Evolutionary conservation across 1,140 invertebrate species (phyloP).

Genomic region (Calycopis cecrops): DNA sequence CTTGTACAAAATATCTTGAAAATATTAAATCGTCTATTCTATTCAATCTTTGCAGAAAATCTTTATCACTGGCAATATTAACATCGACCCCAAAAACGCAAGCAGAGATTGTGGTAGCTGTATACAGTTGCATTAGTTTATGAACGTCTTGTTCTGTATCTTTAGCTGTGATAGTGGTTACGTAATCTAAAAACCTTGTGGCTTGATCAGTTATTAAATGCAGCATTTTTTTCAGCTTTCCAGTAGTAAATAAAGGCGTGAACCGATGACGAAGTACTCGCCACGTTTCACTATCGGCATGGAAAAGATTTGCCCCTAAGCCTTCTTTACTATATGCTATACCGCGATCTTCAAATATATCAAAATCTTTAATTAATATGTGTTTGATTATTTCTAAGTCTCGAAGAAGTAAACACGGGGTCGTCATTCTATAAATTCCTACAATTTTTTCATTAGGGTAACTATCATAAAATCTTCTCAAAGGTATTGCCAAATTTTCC

Average conservation of each 20-base stretch:
- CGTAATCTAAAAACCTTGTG: too few relatives aligned
- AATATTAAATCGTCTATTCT: too few relatives aligned
- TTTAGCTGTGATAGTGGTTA: too few relatives aligned
- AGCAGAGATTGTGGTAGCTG: not conserved
- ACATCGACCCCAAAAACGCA: not conserved
- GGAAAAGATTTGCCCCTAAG: conserved; percentile 61
- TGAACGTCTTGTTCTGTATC: not conserved
- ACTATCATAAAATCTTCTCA: conserved; percentile 33
- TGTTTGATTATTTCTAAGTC: conserved; percentile 78
- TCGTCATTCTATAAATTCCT: conserved; percentile 48
- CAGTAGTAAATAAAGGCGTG: conserved; percentile 75
- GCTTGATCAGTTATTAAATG: too few relatives aligned
- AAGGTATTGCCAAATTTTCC: conserved; percentile 24
- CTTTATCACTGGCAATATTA: not conserved
- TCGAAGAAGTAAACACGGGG: conserved; percentile 69
- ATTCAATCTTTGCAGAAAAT: too few relatives aligned
- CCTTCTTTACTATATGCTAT: conserved; percentile 70
- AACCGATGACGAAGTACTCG: conserved; percentile 71
- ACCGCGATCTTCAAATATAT: conserved; percentile 70
- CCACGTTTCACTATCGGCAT: conserved; percentile 72
- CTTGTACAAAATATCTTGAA: not conserved
- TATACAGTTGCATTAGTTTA: not conserved
- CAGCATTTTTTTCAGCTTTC: too few relatives aligned
- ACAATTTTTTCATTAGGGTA: conserved; percentile 45
- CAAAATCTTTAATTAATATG: conserved; percentile 77